Conservation (phyloP, 2,797 vertebrate species). For the Octomys mimax region DNA sequence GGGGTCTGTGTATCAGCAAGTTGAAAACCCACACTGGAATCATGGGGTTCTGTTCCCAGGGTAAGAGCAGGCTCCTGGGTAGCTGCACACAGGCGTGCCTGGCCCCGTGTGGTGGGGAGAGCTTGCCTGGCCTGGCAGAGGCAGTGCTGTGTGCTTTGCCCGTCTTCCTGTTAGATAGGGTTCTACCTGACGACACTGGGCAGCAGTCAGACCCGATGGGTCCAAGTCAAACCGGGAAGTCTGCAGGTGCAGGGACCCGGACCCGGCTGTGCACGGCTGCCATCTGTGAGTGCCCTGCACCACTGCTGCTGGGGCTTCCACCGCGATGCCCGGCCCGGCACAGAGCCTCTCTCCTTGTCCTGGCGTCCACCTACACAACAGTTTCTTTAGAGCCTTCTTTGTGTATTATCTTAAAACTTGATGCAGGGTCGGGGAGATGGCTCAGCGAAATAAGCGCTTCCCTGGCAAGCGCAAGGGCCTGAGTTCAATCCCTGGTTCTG, state of each 20-base stretch:
- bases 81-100: not conserved
- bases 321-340: not conserved
- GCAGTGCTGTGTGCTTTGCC: not conserved
- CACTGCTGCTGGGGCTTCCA: not conserved
- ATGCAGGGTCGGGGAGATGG: not conserved
- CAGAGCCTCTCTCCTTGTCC: not conserved
- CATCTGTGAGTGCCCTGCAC: too few relatives aligned
- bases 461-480: too few relatives aligned
- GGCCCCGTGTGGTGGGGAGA: not conserved
- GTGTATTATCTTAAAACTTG: not conserved
- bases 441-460: too few relatives aligned
- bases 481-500: too few relatives aligned
- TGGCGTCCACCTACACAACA: not conserved
- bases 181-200: not conserved
- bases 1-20: not conserved
- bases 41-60: not conserved
- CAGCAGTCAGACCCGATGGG: not conserved
- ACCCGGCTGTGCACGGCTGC: not conserved
- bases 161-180: not conserved
- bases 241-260: not conserved
- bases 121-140: not conserved
- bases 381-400: conserved; percentile 31
- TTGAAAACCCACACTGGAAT: not conserved
- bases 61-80: not conserved
- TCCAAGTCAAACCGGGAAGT: conserved; percentile 16